These are phyloP conservation scores for Cecidostiba fungosa DNA, from an alignment of 2,888 invertebrate species.

Conservation along the genomic window DNA sequence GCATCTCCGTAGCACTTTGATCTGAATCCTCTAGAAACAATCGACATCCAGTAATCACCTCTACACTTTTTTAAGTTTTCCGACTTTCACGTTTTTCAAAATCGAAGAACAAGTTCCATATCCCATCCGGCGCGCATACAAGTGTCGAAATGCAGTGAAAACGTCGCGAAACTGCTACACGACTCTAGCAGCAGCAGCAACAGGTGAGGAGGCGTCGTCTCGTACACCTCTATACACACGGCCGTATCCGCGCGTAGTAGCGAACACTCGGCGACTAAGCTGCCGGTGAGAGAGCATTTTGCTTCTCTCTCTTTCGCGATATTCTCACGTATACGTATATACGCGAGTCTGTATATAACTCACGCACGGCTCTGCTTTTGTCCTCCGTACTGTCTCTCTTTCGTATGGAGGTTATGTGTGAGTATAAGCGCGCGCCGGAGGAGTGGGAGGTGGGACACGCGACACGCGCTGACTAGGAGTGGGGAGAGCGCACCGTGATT, in stretches of 20 bases:
- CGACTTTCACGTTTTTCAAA: background rate
- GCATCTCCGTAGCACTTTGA: conserved; percentile 5
- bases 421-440: conserved; percentile 64
- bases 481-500: conserved; percentile 48
- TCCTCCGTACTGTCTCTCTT: conserved; percentile 6
- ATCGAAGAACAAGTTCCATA: background rate
- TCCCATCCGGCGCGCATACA: no score
- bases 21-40: background rate
- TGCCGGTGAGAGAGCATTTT: conserved; percentile 6
- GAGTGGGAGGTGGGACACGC: conserved; percentile 80
- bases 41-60: background rate
- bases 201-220: conserved; percentile 55
- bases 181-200: conserved; percentile 47
- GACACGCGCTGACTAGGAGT: conserved; percentile 72
- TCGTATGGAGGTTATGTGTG: conserved; percentile 64
- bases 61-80: background rate
- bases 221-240: conserved; percentile 38
- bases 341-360: background rate
- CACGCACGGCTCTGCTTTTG: conserved; percentile 26
- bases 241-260: conserved; percentile 72
- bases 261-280: conserved; percentile 70
- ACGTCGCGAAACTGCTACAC: conserved; percentile 51
- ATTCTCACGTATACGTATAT: background rate
- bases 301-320: conserved; percentile 27
- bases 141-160: conserved; percentile 30